Evolutionary conservation across 2,113 vertebrate species (phyloP).

Genomic region (Dipodomys merriami): DNA sequence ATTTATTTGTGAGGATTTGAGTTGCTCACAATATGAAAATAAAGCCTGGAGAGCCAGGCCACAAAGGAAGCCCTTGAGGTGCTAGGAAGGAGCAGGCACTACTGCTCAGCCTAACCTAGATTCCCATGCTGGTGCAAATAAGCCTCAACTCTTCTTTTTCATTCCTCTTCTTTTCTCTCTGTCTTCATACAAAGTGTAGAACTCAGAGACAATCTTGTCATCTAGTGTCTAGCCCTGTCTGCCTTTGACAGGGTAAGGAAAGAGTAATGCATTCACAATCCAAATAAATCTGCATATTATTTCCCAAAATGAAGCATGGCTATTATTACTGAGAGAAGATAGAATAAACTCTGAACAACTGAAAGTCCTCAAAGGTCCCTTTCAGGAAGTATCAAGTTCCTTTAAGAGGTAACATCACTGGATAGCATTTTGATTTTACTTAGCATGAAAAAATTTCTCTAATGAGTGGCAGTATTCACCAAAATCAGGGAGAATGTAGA

Average conservation of each 20-base stretch:
- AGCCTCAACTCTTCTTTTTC: not conserved
- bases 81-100: not conserved
- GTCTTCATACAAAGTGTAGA: not conserved
- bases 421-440: not conserved
- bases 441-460: not conserved
- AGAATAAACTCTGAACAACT: not conserved
- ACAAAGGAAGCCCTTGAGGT: not conserved
- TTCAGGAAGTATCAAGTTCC: not conserved
- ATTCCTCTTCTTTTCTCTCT: not conserved
- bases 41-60: not conserved
- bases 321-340: not conserved
- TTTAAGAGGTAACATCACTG: not conserved
- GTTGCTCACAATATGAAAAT: not conserved
- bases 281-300: not conserved
- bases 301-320: not conserved
- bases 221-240: not conserved
- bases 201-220: not conserved
- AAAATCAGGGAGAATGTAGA: not conserved
- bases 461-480: not conserved
- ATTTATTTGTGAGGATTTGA: not conserved
- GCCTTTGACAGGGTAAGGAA: not conserved
- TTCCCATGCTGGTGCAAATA: not conserved
- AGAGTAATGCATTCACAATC: not conserved
- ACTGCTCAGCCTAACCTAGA: not conserved
- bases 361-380: not conserved